A percentile compares a stretch with the other conserved stretches of the same genome.
These are phyloP conservation scores for Machimus rusticus DNA, from an alignment of 2,888 invertebrate genomes.

Conservation along the genomic window DNA sequence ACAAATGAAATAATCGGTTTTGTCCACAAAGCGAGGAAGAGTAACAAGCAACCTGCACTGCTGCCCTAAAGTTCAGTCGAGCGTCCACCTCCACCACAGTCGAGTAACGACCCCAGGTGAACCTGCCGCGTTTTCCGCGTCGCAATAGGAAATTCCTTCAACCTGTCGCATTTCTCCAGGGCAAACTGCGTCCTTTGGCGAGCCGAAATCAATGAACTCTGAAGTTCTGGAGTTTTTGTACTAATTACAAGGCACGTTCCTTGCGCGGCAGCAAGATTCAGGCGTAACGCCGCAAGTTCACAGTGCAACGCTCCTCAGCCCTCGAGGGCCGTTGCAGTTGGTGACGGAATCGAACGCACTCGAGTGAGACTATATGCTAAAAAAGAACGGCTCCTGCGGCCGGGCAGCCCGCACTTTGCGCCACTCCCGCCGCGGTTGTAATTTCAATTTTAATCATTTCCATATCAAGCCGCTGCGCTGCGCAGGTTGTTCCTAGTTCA, in stretches of 20 bases:
- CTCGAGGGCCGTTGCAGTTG: neutral
- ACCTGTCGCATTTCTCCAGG: slow-evolving; percentile 7
- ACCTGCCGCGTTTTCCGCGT: neutral
- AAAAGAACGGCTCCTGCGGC: neutral
- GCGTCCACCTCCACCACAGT: slow-evolving; percentile 6
- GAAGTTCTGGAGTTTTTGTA: neutral
- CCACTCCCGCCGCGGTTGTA: neutral
- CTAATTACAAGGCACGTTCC: slow-evolving; percentile 13
- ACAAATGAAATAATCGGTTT: neutral
- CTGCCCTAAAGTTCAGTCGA: slow-evolving; percentile 23
- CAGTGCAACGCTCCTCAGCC: neutral
- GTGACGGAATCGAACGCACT: slow-evolving; percentile 26
- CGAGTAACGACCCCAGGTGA: slow-evolving; percentile 12
- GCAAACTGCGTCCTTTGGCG: neutral
- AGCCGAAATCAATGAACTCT: slow-evolving; percentile 29
- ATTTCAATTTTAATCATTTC: slow-evolving; percentile 27
- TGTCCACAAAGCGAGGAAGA: neutral
- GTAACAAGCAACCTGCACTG: neutral
- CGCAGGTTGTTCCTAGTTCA: slow-evolving; percentile 37
- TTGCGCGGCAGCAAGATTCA: neutral
- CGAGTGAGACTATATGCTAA: slow-evolving; percentile 35
- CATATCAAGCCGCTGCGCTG: neutral
- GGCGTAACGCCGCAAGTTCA: neutral
- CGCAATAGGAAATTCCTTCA: slow-evolving; percentile 2
- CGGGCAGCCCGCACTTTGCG: neutral